Percentiles rank a stretch among this genome's conserved stretches.
phyloP scores from a whole-genome alignment of 2,797 vertebrate species.

The Anguilla pacifica region DNA sequence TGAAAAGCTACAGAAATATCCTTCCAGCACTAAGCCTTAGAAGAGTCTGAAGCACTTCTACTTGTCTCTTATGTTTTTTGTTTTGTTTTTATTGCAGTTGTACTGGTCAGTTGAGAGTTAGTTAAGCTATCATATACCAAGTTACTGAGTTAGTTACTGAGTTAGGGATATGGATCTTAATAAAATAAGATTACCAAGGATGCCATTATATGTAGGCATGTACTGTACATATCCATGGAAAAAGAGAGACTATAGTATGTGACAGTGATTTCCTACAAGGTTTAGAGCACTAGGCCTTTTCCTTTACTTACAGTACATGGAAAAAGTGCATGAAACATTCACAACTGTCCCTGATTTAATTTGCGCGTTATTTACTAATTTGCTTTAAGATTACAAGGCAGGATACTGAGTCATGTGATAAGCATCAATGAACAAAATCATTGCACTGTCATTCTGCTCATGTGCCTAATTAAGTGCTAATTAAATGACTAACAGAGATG shows the following conservation, averaged over 20 bases:
- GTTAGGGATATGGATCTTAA: neutral
- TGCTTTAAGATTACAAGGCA: neutral
- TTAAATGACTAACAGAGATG: neutral
- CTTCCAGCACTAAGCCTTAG: neutral
- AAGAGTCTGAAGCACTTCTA: neutral
- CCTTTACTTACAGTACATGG: no score
- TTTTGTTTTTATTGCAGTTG: neutral
- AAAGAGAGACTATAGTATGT: no score
- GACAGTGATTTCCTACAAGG: neutral
- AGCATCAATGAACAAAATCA: neutral
- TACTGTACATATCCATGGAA: no score
- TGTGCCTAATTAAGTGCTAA: neutral
- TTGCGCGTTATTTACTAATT: neutral
- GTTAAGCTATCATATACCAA: neutral
- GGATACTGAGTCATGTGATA: neutral
- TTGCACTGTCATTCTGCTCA: neutral
- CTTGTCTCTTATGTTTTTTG: neutral
- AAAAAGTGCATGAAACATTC: neutral
- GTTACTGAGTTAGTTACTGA: neutral
- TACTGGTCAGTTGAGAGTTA: neutral
- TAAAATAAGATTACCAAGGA: neutral
- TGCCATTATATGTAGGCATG: neutral
- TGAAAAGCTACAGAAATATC: neutral
- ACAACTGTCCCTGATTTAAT: neutral
- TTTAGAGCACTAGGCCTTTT: neutral